Percentiles rank a stretch among this genome's conserved stretches.
Conservation (phyloP, 2,113 vertebrate genomes). For the Epinephelus cyanopodus region DNA sequence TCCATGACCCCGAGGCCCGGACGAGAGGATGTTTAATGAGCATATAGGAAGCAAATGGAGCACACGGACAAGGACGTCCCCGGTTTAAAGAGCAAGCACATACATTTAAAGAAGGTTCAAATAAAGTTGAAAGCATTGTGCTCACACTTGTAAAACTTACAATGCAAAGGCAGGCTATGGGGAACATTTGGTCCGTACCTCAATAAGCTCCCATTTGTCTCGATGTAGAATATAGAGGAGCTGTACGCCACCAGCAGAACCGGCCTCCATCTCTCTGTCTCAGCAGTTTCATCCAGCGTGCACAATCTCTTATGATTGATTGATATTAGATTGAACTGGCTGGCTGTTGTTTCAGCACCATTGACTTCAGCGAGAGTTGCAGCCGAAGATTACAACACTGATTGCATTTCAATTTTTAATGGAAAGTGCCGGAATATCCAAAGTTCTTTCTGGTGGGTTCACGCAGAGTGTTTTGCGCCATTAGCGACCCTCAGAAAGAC, state of each 20-base stretch:
- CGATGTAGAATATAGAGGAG: not conserved
- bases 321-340: constrained; percentile 74
- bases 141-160: constrained; percentile 13
- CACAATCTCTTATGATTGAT: constrained; percentile 71
- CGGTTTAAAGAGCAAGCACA: constrained; percentile 35
- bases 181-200: constrained; percentile 12
- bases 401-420: constrained; percentile 83
- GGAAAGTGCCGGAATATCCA: constrained; percentile 72
- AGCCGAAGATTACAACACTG: constrained; percentile 74
- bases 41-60: constrained; percentile 11
- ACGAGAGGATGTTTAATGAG: constrained; percentile 55
- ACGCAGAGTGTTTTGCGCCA: constrained; percentile 77
- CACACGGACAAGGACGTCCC: constrained; percentile 41
- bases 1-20: constrained; percentile 39
- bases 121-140: constrained; percentile 28
- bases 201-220: constrained; percentile 25
- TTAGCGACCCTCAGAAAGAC: constrained; percentile 83
- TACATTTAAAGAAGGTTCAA: constrained; percentile 48
- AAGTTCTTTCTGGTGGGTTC: constrained; percentile 73
- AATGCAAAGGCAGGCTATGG: constrained; percentile 8
- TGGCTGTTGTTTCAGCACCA: constrained; percentile 79
- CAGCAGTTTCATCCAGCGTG: constrained; percentile 64
- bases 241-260: constrained; percentile 15
- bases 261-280: constrained; percentile 41
- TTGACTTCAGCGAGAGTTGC: constrained; percentile 66